These are phyloP conservation scores for Fundulus diaphanus DNA, from an alignment of 2,797 vertebrate species.

Conservation along the genomic window DNA sequence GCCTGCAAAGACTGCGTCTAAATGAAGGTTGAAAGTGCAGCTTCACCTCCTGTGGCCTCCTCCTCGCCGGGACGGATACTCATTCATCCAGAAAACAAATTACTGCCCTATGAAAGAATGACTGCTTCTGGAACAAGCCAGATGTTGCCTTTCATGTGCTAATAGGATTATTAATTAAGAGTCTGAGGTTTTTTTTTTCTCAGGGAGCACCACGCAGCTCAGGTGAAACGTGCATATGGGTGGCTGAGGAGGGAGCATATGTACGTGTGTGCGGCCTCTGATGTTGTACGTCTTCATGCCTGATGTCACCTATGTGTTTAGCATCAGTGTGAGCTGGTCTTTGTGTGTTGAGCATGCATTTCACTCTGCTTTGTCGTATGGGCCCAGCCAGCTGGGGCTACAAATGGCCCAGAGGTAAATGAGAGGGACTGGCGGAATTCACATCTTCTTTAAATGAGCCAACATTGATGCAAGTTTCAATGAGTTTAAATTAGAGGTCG, in stretches of 20 bases:
- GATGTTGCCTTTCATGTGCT: conserved; percentile 80
- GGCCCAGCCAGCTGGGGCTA: conserved; percentile 36
- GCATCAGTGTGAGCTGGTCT: conserved; percentile 25
- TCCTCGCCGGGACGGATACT: conserved; percentile 34
- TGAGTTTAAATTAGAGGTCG: too few species aligned
- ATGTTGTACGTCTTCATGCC: conserved; percentile 34
- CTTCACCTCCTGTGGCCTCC: conserved; percentile 37
- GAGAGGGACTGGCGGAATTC: conserved; percentile 8
- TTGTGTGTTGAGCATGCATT: conserved; percentile 33
- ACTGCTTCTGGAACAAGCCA: conserved; percentile 65
- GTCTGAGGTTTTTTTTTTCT: conserved; percentile 21
- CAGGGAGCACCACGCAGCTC: conserved; percentile 10
- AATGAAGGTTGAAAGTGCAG: conserved; percentile 38
- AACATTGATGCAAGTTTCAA: not conserved
- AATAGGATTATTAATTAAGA: conserved; percentile 80
- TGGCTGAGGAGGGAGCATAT: not conserved
- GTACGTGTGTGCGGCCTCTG: not conserved
- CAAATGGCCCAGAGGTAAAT: conserved; percentile 35
- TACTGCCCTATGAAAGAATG: conserved; percentile 54
- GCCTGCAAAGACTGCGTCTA: conserved; percentile 21
- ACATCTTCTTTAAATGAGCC: conserved; percentile 2
- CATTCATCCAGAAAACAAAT: conserved; percentile 70
- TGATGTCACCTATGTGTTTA: conserved; percentile 51
- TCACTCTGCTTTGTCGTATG: conserved; percentile 32
- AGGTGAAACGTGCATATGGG: conserved; percentile 39